phyloP scores from a whole-genome alignment of 2,797 vertebrate species.

The Lepilemur ruficaudatus region DNA sequence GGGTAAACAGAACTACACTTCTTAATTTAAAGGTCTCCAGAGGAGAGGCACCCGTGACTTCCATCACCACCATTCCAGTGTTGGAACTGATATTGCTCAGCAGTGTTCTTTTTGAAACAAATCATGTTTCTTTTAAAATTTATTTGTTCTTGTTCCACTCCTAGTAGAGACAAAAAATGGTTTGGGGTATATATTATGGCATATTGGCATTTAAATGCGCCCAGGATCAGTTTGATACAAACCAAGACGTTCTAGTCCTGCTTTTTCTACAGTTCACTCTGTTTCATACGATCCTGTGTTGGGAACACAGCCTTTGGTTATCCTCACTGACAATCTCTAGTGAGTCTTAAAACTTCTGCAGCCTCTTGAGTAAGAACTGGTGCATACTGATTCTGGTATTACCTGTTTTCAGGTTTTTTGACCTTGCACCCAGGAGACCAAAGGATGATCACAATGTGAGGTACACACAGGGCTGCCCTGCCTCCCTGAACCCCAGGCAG shows the following conservation, averaged over 20 bases:
- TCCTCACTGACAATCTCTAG: not conserved
- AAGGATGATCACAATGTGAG: not conserved
- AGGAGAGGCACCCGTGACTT: not conserved
- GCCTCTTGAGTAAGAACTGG: not conserved
- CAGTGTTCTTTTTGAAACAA: constrained; percentile 4
- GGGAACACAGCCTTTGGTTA: not conserved
- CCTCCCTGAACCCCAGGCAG: not conserved
- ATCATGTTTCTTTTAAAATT: not conserved
- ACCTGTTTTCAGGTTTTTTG: not conserved
- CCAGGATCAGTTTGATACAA: not conserved
- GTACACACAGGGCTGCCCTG: not conserved
- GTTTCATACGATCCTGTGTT: not conserved
- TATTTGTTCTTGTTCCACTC: not conserved
- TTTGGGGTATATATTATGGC: not conserved
- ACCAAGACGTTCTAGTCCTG: not conserved
- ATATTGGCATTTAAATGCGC: not conserved
- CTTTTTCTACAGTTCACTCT: not conserved
- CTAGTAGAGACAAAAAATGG: not conserved
- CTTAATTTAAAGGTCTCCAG: not conserved
- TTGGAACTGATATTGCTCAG: not conserved
- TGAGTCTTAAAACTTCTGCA: not conserved
- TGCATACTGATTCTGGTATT: not conserved
- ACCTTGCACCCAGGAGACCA: not conserved
- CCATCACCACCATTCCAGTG: not conserved
- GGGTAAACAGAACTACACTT: not conserved